Percentiles rank a stretch among this genome's conserved stretches.
Conservation (phyloP, 2,797 vertebrate genomes). For the Sebastes iracundus region DNA sequence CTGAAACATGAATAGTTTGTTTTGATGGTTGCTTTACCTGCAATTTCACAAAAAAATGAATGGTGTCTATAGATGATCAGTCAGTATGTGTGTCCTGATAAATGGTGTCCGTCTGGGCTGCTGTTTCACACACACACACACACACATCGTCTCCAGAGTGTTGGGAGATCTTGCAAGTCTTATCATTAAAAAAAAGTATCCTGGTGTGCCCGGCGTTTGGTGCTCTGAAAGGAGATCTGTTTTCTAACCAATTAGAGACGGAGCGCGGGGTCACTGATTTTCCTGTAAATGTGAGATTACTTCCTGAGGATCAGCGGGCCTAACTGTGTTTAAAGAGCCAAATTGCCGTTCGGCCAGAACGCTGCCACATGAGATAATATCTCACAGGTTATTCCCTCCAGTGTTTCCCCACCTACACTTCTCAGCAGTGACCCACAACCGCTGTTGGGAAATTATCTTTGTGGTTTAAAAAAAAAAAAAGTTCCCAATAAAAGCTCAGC, state of each 20-base stretch:
- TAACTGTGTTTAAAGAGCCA: conserved; percentile 60
- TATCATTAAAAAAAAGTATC: conserved; percentile 8
- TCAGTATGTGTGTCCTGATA: neutral
- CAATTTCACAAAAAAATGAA: neutral
- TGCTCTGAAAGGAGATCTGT: conserved; percentile 48
- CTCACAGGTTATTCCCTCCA: conserved; percentile 35
- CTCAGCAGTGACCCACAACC: neutral
- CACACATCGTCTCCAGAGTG: neutral
- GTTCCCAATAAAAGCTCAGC: neutral
- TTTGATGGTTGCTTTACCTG: neutral
- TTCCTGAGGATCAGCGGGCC: conserved; percentile 58
- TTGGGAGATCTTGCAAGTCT: conserved; percentile 21
- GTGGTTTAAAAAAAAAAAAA: neutral
- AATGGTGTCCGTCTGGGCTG: neutral
- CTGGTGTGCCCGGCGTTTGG: conserved; percentile 33
- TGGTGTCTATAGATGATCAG: neutral
- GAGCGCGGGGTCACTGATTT: conserved; percentile 66
- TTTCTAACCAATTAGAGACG: conserved; percentile 69
- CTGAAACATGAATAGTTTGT: neutral
- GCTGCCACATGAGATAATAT: conserved; percentile 30
- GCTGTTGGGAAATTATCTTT: conserved; percentile 7
- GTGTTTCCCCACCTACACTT: conserved; percentile 10
- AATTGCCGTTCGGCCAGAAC: conserved; percentile 41
- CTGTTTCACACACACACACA: neutral
- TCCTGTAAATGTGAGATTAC: conserved; percentile 67